A percentile compares a stretch with the other conserved stretches of the same genome.
Evolutionary conservation across 2,113 vertebrate genomes (phyloP).

Genomic region (Amphilophus citrinellus): DNA sequence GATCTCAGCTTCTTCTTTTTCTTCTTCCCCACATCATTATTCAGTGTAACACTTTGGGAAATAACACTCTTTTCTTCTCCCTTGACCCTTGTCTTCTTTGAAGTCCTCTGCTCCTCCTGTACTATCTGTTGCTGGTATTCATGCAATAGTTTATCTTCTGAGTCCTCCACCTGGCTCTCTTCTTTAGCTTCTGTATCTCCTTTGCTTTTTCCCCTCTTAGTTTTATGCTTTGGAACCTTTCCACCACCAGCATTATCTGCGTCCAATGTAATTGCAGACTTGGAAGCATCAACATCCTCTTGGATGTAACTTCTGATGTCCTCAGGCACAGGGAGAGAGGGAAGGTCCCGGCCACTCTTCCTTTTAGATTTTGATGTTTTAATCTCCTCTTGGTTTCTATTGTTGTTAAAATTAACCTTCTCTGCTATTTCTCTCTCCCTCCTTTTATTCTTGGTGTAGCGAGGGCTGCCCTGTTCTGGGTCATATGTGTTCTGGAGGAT

Average conservation of each 20-base stretch:
- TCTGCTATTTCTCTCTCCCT: slow-evolving; percentile 78
- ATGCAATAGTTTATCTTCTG: slow-evolving; percentile 84
- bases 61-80: slow-evolving; percentile 76
- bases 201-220: slow-evolving; percentile 77
- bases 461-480: slow-evolving; percentile 82
- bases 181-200: slow-evolving; percentile 55
- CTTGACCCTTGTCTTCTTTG: slow-evolving; percentile 82
- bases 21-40: slow-evolving; percentile 85
- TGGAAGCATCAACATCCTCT: slow-evolving; percentile 52
- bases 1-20: slow-evolving; percentile 90
- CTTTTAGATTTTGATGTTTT: slow-evolving; percentile 70
- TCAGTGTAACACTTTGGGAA: slow-evolving; percentile 73
- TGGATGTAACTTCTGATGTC: slow-evolving; percentile 54
- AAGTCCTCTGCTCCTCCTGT: slow-evolving; percentile 85
- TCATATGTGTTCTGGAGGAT: slow-evolving; percentile 82
- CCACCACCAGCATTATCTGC: slow-evolving; percentile 53
- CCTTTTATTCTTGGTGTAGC: slow-evolving; percentile 84
- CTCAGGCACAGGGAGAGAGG: slow-evolving; percentile 61
- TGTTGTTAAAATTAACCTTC: slow-evolving; percentile 81
- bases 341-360: slow-evolving; percentile 80
- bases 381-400: slow-evolving; percentile 67
- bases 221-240: slow-evolving; percentile 68
- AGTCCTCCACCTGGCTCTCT: slow-evolving; percentile 57
- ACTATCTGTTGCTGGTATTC: slow-evolving; percentile 87
- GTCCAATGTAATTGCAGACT: slow-evolving; percentile 62